Conservation (phyloP, 2,888 invertebrate species). For the Epirrhoe tristata region DNA sequence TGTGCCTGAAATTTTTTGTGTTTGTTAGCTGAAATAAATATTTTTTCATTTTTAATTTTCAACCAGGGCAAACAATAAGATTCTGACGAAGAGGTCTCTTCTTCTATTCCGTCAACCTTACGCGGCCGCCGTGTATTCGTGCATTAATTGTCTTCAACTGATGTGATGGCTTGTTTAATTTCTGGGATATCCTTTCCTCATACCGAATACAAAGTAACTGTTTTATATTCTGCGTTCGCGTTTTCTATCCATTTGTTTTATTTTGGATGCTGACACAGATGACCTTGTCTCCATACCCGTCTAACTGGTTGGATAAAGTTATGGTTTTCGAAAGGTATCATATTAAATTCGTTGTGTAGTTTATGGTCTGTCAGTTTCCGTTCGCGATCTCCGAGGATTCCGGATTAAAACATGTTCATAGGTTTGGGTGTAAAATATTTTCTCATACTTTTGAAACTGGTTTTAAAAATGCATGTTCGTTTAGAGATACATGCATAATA, state of each 20-base stretch:
- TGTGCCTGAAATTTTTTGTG: too few species aligned
- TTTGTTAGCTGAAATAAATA: too few species aligned
- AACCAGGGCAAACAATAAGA: too few species aligned
- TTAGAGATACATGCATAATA: background rate
- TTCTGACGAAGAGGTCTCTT: too few species aligned
- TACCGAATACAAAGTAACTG: slow-evolving; percentile 1
- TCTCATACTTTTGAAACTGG: background rate
- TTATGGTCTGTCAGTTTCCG: slow-evolving; percentile 8
- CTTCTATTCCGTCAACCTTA: too few species aligned
- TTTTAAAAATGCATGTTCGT: background rate
- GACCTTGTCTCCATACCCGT: slow-evolving; percentile 30
- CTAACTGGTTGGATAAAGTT: slow-evolving; percentile 25
- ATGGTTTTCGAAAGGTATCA: slow-evolving; percentile 25
- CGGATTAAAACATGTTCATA: background rate
- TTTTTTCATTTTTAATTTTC: too few species aligned
- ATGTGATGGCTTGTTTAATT: background rate
- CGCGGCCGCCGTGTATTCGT: too few species aligned
- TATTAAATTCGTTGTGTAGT: slow-evolving; percentile 10
- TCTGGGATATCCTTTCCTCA: background rate
- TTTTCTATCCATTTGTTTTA: slow-evolving; percentile 25
- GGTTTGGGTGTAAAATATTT: background rate
- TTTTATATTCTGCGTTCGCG: slow-evolving; percentile 3
- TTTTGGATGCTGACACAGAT: slow-evolving; percentile 21
- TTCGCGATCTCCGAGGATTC: background rate
- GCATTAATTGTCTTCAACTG: background rate